phyloP scores from a whole-genome alignment of 2,113 vertebrate genomes.

The Megaptera novaeangliae region DNA sequence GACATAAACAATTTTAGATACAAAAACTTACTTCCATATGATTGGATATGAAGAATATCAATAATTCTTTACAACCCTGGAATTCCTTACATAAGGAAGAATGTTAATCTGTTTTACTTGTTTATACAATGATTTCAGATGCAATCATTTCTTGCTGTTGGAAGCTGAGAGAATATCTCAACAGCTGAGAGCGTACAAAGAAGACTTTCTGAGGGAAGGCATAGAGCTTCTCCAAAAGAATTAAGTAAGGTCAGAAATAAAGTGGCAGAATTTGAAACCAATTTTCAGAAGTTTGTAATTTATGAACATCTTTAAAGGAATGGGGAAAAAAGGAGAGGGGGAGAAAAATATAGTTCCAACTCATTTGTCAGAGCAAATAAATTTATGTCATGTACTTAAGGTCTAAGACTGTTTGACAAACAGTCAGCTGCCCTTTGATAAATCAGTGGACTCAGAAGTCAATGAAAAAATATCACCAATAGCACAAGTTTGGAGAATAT shows the following conservation, averaged over 20 bases:
- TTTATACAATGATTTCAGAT: background rate
- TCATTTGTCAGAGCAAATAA: constrained; percentile 52
- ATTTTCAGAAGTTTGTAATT: constrained; percentile 15
- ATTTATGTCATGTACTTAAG: constrained; percentile 27
- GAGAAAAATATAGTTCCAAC: constrained; percentile 19
- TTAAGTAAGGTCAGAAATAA: constrained; percentile 51
- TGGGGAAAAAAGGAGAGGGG: background rate
- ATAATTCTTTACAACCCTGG: background rate
- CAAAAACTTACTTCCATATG: background rate
- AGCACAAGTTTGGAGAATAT: background rate
- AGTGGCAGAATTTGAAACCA: constrained; percentile 44
- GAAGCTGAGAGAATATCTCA: background rate
- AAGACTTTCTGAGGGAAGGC: background rate
- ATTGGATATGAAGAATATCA: background rate
- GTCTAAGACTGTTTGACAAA: constrained; percentile 33
- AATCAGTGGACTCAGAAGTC: background rate
- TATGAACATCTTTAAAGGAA: background rate
- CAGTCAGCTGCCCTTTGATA: constrained; percentile 27
- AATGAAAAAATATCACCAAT: constrained; percentile 16
- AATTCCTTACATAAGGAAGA: background rate
- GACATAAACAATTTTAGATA: background rate
- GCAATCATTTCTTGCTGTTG: background rate
- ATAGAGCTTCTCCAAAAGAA: background rate
- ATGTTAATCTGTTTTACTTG: background rate
- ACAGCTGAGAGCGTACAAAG: background rate